These are phyloP conservation scores for Rhynchomys soricoides DNA, from an alignment of 2,113 vertebrate genomes.

Conservation along the genomic window DNA sequence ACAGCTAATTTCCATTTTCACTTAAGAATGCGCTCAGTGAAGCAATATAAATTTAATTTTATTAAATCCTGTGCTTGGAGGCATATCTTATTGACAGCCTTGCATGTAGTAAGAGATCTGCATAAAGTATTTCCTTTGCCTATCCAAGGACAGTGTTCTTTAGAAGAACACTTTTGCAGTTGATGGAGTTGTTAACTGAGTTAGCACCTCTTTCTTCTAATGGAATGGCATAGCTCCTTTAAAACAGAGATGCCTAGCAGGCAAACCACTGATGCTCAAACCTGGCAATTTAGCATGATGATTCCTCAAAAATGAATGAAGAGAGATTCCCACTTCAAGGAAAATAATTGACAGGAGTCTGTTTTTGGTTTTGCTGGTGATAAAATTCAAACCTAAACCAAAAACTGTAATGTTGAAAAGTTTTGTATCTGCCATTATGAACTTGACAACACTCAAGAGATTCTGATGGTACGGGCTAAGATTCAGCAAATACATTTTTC, in stretches of 20 bases:
- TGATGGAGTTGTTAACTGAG: neutral
- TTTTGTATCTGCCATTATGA: neutral
- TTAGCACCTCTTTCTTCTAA: neutral
- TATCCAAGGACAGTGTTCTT: neutral
- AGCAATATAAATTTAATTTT: neutral
- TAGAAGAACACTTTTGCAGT: neutral
- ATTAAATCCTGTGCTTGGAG: neutral
- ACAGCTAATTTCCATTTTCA: neutral
- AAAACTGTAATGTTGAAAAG: constrained; percentile 11
- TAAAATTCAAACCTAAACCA: neutral
- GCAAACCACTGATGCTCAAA: neutral
- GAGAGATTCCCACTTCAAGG: neutral
- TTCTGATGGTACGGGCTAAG: neutral
- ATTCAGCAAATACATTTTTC: neutral
- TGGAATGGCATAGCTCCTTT: neutral
- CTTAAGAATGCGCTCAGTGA: neutral
- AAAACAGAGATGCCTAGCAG: neutral
- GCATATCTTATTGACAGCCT: neutral
- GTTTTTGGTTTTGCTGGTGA: neutral
- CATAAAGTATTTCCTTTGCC: neutral
- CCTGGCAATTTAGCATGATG: neutral
- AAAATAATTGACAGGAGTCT: neutral
- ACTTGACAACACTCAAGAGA: neutral
- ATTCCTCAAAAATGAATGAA: neutral
- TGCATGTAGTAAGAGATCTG: neutral